phyloP scores from a whole-genome alignment of 2,113 vertebrate genomes.

The Nothoprocta perdicaria region DNA sequence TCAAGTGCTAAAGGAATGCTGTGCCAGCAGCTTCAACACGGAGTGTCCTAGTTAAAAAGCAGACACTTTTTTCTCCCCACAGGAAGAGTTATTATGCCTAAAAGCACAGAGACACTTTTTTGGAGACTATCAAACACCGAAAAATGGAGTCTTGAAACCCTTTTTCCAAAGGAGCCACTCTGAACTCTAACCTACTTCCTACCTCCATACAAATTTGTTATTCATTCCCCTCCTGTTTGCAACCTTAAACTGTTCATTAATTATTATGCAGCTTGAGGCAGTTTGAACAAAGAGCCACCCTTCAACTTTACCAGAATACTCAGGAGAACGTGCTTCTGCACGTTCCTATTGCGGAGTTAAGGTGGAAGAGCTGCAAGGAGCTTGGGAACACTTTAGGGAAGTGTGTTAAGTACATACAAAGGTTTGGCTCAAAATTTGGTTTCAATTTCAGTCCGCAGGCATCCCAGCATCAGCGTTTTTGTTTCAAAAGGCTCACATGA shows the following conservation, averaged over 20 bases:
- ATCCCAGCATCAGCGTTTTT: background rate
- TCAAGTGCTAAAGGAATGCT: background rate
- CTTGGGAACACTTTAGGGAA: background rate
- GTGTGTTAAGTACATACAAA: background rate
- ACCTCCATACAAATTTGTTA: background rate
- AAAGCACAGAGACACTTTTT: background rate
- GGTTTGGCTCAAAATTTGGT: background rate
- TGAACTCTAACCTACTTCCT: constrained; percentile 50
- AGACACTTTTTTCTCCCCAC: background rate
- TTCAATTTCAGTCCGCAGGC: background rate
- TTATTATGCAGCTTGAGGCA: background rate
- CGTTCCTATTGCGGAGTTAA: background rate
- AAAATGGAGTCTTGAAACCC: background rate
- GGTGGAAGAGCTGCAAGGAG: background rate
- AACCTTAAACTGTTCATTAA: background rate
- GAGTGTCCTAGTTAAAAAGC: background rate
- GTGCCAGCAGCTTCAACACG: background rate
- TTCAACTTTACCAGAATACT: background rate
- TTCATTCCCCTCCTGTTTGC: background rate
- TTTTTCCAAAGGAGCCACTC: background rate
- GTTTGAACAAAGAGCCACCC: background rate
- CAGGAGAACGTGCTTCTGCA: background rate
- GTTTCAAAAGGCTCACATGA: background rate
- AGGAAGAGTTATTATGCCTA: background rate
- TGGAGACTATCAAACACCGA: background rate